A percentile compares a stretch with the other conserved stretches of the same genome.
Evolutionary conservation across 1,140 invertebrate genomes (phyloP).

Genomic region (Drosophila mojavensis): DNA sequence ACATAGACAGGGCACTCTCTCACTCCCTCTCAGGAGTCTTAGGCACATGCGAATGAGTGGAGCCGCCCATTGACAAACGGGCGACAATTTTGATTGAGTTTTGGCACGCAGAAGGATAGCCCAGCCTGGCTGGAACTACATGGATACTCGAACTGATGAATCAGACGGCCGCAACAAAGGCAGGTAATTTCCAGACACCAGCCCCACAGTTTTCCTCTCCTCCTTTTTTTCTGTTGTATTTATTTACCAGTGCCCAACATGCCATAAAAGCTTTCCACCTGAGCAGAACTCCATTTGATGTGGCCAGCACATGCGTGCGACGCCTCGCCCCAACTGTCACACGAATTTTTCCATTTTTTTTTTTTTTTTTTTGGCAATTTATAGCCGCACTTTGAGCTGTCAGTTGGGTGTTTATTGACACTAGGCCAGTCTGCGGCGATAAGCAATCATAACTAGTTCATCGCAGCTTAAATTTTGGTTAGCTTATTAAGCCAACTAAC

Average conservation of each 20-base stretch:
- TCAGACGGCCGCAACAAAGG: slow-evolving; percentile 53
- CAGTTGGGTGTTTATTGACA: slow-evolving; percentile 4
- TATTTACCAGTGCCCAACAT: slow-evolving; percentile 12
- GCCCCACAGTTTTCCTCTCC: not conserved
- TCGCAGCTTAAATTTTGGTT: slow-evolving; percentile 17
- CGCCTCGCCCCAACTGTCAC: not conserved
- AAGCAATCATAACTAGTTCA: slow-evolving; percentile 13
- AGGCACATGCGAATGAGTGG: not conserved
- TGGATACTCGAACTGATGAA: slow-evolving; percentile 48
- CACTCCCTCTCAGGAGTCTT: not conserved
- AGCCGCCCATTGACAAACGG: slow-evolving; percentile 56
- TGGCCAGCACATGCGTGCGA: slow-evolving; percentile 4
- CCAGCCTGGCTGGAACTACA: slow-evolving; percentile 4
- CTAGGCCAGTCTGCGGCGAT: no score
- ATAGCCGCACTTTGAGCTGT: slow-evolving; percentile 2
- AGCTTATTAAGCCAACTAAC: slow-evolving; percentile 21
- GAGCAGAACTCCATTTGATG: slow-evolving; percentile 18
- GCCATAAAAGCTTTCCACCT: slow-evolving; percentile 22
- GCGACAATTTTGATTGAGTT: slow-evolving; percentile 80
- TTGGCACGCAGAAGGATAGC: slow-evolving; percentile 54
- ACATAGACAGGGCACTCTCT: not conserved
- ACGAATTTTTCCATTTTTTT: not conserved
- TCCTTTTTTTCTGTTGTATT: not conserved
- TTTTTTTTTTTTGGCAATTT: slow-evolving; percentile 1
- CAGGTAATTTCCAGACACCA: slow-evolving; percentile 55